Evolutionary conservation across 2,888 invertebrate species (phyloP).

Genomic region (Apantesis nais): DNA sequence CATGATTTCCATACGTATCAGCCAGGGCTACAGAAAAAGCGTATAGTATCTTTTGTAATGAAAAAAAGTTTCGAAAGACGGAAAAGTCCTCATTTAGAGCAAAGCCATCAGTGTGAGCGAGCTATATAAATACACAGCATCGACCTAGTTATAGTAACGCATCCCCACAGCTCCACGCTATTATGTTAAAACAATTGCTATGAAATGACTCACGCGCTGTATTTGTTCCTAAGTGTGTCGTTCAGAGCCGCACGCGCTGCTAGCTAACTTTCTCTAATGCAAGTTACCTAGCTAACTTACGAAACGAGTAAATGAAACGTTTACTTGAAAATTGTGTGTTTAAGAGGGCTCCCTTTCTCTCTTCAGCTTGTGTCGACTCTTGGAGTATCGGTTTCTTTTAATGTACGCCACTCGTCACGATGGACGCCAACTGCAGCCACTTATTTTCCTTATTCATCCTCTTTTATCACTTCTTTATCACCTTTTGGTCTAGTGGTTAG

Average conservation of each 20-base stretch:
- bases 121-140: neutral
- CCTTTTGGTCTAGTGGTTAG: too few species aligned
- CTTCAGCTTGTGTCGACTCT: too few species aligned
- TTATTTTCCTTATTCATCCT: too few species aligned
- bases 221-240: neutral
- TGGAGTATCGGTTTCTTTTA: too few species aligned
- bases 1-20: too few species aligned
- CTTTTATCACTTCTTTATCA: too few species aligned
- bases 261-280: neutral
- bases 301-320: neutral
- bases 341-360: neutral
- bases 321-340: neutral
- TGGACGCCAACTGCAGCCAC: too few species aligned
- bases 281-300: neutral
- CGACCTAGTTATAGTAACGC: neutral
- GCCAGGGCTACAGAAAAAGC: too few species aligned
- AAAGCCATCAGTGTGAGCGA: neutral
- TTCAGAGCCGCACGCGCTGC: neutral
- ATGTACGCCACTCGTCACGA: too few species aligned
- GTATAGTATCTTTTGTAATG: too few species aligned
- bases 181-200: constrained; percentile 1
- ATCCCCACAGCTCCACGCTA: neutral
- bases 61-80: too few species aligned
- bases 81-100: too few species aligned
- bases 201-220: neutral